A percentile compares a stretch with the other conserved stretches of the same genome.
Conservation (phyloP, 2,113 vertebrate species). For the Hydrochoerus hydrochaeris region DNA sequence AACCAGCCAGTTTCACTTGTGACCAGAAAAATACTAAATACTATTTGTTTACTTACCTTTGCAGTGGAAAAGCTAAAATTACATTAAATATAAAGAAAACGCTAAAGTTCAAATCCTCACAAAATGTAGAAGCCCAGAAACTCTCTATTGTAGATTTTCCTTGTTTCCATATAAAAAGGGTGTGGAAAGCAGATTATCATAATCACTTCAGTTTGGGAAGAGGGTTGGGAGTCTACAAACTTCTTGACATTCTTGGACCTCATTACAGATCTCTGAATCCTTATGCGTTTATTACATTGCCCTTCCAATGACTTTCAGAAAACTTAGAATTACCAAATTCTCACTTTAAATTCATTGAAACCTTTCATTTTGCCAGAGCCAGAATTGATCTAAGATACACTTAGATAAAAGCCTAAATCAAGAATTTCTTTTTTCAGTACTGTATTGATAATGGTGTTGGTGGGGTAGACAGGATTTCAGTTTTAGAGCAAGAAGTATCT, state of each 20-base stretch:
- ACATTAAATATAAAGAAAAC: constrained; percentile 25
- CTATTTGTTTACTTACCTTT: constrained; percentile 32
- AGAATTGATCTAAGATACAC: background rate
- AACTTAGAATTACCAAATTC: background rate
- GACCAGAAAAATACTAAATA: background rate
- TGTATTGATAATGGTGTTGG: background rate
- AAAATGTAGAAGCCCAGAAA: background rate
- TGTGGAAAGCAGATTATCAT: background rate
- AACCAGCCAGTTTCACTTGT: background rate
- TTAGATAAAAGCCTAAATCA: background rate
- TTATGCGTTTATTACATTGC: background rate
- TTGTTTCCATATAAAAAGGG: background rate
- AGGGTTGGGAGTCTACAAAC: background rate
- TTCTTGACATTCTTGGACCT: background rate
- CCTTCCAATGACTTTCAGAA: background rate
- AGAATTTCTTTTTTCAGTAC: constrained; percentile 8
- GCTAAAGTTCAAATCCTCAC: background rate
- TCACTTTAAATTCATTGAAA: constrained; percentile 25
- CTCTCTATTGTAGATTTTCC: background rate
- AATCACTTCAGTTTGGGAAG: background rate
- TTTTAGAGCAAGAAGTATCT: background rate
- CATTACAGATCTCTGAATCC: background rate
- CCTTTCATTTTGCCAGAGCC: background rate
- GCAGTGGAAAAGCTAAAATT: background rate
- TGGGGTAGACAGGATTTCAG: background rate